Conservation (phyloP, 1,140 invertebrate species). For the Acromyrmex echinatior region DNA sequence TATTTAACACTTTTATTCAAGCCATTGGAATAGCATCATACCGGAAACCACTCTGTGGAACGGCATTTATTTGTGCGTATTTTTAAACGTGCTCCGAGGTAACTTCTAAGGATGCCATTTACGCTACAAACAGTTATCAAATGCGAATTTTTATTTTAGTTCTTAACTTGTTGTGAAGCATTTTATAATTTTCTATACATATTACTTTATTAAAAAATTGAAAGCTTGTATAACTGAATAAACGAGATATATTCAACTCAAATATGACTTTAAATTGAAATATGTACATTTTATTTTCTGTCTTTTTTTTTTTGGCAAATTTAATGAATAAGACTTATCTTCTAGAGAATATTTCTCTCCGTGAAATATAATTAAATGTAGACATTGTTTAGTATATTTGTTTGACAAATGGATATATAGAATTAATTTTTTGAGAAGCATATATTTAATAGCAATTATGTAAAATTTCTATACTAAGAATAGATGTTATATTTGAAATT, state of each 20-base stretch:
- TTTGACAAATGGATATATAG: neutral
- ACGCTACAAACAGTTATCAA: neutral
- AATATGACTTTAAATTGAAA: neutral
- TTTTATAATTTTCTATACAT: neutral
- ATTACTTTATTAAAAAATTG: neutral
- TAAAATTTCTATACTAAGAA: neutral
- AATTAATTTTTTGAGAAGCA: slow-evolving; percentile 3
- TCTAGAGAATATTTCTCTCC: neutral
- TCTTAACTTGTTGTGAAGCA: neutral
- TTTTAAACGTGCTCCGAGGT: neutral
- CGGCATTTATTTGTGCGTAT: neutral
- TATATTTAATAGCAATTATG: slow-evolving; percentile 2
- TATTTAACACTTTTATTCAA: slow-evolving; percentile 51
- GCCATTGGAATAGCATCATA: neutral
- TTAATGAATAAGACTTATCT: slow-evolving; percentile 7
- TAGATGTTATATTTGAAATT: slow-evolving; percentile 7
- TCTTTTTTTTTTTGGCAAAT: neutral
- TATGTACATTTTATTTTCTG: neutral
- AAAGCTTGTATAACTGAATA: neutral
- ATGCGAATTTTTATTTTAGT: neutral
- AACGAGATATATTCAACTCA: neutral
- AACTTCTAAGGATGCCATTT: neutral
- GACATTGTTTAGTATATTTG: neutral
- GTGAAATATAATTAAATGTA: slow-evolving; percentile 23
- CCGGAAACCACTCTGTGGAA: neutral